Percentiles rank a stretch among this genome's conserved stretches.
phyloP scores from a whole-genome alignment of 2,888 invertebrate species.

The Orthosia cruda region DNA sequence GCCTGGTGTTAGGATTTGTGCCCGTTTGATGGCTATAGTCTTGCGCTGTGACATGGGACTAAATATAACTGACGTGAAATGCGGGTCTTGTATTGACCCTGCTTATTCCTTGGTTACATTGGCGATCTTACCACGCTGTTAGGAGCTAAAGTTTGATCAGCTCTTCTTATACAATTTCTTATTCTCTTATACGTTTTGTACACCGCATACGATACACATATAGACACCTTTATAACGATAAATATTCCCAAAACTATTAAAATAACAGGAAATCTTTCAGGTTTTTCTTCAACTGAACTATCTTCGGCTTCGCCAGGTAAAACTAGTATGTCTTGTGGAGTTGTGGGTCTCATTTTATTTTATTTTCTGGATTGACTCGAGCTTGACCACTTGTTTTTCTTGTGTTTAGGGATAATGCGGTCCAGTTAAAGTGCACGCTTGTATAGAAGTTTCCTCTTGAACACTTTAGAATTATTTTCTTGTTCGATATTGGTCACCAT shows the following conservation, averaged over 20 bases:
- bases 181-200: conserved; percentile 24
- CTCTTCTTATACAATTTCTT: conserved; percentile 17
- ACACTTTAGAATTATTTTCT: not conserved
- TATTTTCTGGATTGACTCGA: not conserved
- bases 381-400: not conserved
- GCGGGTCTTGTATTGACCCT: no score
- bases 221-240: conserved; percentile 1
- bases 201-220: conserved; percentile 9
- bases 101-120: not conserved
- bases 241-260: conserved; percentile 23
- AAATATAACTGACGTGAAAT: no score
- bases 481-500: no score
- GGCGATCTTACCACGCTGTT: not conserved
- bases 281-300: not conserved
- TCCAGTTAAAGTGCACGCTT: not conserved
- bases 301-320: not conserved
- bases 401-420: no score
- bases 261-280: not conserved
- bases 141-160: not conserved
- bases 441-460: no score
- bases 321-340: not conserved
- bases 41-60: no score
- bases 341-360: conserved; percentile 16
- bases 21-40: no score
- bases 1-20: no score